These are phyloP conservation scores for Dinomys branickii DNA, from an alignment of 2,113 vertebrate genomes.

Conservation along the genomic window DNA sequence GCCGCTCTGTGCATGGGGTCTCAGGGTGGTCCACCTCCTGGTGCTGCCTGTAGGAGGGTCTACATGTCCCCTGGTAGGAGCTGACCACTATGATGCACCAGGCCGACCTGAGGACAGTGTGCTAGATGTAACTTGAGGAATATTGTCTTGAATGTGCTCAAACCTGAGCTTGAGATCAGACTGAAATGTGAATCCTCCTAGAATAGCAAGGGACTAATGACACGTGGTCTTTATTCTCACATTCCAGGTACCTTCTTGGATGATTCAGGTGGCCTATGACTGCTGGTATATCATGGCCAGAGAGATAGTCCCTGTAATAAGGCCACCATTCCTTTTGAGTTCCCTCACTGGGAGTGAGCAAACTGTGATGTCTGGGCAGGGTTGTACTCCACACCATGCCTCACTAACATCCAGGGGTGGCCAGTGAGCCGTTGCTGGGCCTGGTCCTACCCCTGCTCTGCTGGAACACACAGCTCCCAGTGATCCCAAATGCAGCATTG, in stretches of 20 bases:
- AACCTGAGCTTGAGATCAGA: neutral
- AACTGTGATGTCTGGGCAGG: neutral
- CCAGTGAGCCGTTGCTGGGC: neutral
- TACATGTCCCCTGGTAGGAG: neutral
- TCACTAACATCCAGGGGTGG: neutral
- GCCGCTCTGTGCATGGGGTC: neutral
- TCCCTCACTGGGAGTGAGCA: neutral
- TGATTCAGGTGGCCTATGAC: neutral
- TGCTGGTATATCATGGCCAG: neutral
- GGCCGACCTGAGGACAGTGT: neutral
- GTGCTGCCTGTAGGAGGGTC: neutral
- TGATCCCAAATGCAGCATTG: neutral
- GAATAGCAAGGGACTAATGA: neutral
- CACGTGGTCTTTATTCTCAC: neutral
- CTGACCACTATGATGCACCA: neutral
- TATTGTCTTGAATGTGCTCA: neutral
- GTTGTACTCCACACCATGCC: neutral
- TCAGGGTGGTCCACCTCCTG: neutral
- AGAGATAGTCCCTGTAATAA: neutral
- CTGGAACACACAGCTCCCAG: neutral
- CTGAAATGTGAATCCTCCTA: neutral
- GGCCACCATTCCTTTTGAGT: neutral
- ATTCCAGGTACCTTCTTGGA: neutral
- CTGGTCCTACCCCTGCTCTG: rapidly evolving
- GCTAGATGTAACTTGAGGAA: neutral